Base-by-base conservation (phyloP, 2,113 vertebrate species). In the Xyliphius kryptos region DNA sequence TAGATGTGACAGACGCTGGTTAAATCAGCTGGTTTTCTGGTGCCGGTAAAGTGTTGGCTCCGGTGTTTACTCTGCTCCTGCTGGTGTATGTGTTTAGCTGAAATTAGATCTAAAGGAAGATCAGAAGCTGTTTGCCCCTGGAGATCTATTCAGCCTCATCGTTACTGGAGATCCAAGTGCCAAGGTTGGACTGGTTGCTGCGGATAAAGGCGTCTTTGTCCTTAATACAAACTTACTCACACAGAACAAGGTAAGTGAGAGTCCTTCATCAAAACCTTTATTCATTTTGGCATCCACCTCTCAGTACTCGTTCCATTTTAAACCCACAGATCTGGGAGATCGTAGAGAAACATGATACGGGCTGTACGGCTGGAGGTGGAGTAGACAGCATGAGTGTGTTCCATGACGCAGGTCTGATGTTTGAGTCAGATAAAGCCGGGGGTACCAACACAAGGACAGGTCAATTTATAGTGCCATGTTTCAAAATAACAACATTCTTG, bases 361-460 rank as follows among this genome's bases (percentile, higher is more conserved):
- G 79, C 51, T 87, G 84, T 62, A 81, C 82, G 0, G 71, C 76
- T 1, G 82, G 83, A 20, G 78, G 86, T 16, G 85, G 85, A 3
- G 71, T 36, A 8, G 60, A 86, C 58, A 63, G 59, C 10, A 70
- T 85, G 64, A 77, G 73, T 1, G 82, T 87, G 46, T 85, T 87
- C 70, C 74, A 66, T 15, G 82, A 85, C 2, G 82, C 86, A n/a
- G 84, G 86, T 0, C 10, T 87, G 68, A 56, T 81, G 61, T 74
- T 86, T 53, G 57, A 68, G 46, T 79, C 74, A 20, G 79, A 16
- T 67, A 61, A 56, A 4, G 70, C 71, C 6, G 73, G 74, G 50
- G 37, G 60, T 3, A 85, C 81, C 8, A 6, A 13, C 9, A 51
- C 75, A 37, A 80, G 83, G 58, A 70, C 73, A 74, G 73, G 83